Conservation (phyloP, 2,113 vertebrate species). For the Otus sunia region DNA sequence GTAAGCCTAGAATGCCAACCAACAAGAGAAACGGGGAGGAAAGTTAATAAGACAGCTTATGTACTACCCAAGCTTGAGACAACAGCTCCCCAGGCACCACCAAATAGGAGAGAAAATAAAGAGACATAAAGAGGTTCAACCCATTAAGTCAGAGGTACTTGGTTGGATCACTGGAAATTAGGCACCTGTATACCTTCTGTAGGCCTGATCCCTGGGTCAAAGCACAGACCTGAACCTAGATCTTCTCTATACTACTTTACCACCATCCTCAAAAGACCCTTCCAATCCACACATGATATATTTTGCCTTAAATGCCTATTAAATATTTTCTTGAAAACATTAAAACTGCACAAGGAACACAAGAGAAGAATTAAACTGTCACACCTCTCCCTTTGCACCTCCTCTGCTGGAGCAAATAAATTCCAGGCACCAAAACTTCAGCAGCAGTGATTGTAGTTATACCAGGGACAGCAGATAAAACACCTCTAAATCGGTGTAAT, state of each 20-base stretch:
- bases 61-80: not conserved
- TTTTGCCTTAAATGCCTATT: not conserved
- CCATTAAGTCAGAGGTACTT: not conserved
- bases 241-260: not conserved
- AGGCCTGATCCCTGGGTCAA: not conserved
- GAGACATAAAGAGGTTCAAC: not conserved
- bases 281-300: not conserved
- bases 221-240: not conserved
- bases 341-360: not conserved
- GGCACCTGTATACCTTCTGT: not conserved
- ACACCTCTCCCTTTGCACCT: constrained; percentile 42
- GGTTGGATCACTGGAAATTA: not conserved
- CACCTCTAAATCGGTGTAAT: constrained; percentile 42
- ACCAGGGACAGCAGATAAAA: constrained; percentile 51
- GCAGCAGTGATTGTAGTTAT: not conserved
- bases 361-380: constrained; percentile 63
- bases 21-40: not conserved
- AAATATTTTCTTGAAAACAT: constrained; percentile 18
- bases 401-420: constrained; percentile 48
- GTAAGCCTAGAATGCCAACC: not conserved
- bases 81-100: not conserved
- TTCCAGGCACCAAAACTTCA: constrained; percentile 43
- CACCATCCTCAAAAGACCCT: not conserved
- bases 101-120: not conserved
- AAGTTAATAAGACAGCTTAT: not conserved